A percentile compares a stretch with the other conserved stretches of the same genome.
These are phyloP conservation scores for Amia ocellicauda DNA, from an alignment of 2,113 vertebrate genomes.

Conservation along the genomic window DNA sequence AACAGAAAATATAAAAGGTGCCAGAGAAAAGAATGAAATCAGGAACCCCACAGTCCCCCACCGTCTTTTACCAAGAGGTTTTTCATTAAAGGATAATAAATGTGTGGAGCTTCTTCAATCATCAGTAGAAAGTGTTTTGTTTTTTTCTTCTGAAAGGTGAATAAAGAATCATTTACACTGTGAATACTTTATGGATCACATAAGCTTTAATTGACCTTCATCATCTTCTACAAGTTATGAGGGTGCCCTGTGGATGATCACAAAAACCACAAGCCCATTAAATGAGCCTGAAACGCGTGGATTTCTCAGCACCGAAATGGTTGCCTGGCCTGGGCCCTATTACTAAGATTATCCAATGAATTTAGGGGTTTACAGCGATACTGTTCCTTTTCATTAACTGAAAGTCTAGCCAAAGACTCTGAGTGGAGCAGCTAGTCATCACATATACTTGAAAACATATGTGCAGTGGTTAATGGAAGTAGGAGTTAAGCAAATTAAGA, in stretches of 20 bases:
- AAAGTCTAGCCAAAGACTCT: slow-evolving; percentile 25
- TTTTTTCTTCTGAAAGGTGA: no score
- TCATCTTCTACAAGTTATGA: slow-evolving; percentile 38
- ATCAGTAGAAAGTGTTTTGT: no score
- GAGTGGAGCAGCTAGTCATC: slow-evolving; percentile 37
- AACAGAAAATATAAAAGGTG: no score
- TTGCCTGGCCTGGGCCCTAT: slow-evolving; percentile 49
- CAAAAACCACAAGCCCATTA: slow-evolving; percentile 24
- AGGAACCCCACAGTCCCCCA: no score
- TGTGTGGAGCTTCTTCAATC: no score
- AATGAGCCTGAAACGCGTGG: slow-evolving; percentile 43
- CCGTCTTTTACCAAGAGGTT: no score
- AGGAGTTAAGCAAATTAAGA: slow-evolving; percentile 11
- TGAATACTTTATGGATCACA: no score
- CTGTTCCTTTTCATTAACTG: slow-evolving; percentile 57
- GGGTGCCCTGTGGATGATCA: slow-evolving; percentile 33
- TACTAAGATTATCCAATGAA: slow-evolving; percentile 63
- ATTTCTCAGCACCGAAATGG: slow-evolving; percentile 6
- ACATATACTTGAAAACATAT: slow-evolving; percentile 44
- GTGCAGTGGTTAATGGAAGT: slow-evolving; percentile 42
- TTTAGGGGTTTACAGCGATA: slow-evolving; percentile 51
- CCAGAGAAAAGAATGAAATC: no score
- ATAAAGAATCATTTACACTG: no score
- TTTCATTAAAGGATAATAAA: no score
- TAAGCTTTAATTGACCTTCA: slow-evolving; percentile 23